These are phyloP conservation scores for Lathronympha strigana DNA, from an alignment of 2,888 invertebrate species.

Conservation along the genomic window DNA sequence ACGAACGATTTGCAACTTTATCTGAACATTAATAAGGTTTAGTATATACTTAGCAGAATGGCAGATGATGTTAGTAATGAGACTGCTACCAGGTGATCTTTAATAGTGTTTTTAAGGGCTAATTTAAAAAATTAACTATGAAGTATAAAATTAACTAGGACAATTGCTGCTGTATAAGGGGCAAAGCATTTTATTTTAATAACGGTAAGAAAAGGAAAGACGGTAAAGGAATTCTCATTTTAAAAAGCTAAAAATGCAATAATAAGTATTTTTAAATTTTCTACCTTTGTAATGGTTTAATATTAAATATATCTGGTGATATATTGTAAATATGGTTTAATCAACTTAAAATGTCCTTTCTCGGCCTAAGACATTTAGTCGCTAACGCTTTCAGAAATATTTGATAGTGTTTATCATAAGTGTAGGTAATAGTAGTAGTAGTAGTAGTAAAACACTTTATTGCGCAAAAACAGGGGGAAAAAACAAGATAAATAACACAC, in stretches of 20 bases:
- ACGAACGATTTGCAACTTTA: slow-evolving; percentile 15
- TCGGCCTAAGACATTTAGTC: too few relatives aligned
- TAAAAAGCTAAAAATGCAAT: neutral
- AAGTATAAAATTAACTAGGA: slow-evolving; percentile 10
- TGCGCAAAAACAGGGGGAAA: too few relatives aligned
- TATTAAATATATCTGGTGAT: neutral
- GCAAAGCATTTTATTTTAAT: slow-evolving; percentile 14
- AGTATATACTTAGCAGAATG: neutral
- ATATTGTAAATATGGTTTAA: too few relatives aligned
- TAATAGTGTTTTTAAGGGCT: slow-evolving; percentile 17
- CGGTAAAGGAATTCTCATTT: neutral
- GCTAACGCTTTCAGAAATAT: too few relatives aligned
- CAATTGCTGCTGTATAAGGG: slow-evolving; percentile 18
- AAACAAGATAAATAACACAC: too few relatives aligned
- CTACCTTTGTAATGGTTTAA: neutral
- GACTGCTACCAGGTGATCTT: slow-evolving; percentile 24
- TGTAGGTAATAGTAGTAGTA: too few relatives aligned
- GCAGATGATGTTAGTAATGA: slow-evolving; percentile 29
- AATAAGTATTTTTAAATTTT: neutral
- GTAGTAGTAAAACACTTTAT: too few relatives aligned
- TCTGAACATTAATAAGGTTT: neutral
- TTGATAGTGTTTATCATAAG: too few relatives aligned
- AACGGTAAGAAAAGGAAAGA: neutral
- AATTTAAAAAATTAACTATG: slow-evolving; percentile 26
- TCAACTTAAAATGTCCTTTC: too few relatives aligned